These are phyloP conservation scores for Nomada fabriciana DNA, from an alignment of 2,888 invertebrate genomes.

Conservation along the genomic window DNA sequence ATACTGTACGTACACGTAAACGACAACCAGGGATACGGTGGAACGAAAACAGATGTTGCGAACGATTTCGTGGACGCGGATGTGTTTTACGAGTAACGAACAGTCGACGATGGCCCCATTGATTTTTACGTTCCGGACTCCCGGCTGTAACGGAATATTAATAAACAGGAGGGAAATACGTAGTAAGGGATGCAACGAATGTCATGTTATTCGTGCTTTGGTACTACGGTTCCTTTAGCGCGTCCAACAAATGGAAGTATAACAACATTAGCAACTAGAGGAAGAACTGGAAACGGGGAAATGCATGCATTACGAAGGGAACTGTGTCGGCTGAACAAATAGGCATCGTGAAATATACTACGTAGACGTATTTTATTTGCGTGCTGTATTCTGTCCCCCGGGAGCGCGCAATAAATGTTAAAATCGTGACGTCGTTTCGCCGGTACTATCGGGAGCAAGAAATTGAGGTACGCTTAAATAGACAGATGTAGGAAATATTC, in stretches of 20 bases:
- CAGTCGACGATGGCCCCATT: slow-evolving; percentile 25
- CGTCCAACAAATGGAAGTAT: slow-evolving; percentile 65
- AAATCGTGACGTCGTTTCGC: slow-evolving; percentile 23
- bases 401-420: slow-evolving; percentile 25
- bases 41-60: slow-evolving; percentile 8
- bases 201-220: slow-evolving; percentile 58
- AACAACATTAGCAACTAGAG: slow-evolving; percentile 66
- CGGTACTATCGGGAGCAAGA: neutral
- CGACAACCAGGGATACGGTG: slow-evolving; percentile 4
- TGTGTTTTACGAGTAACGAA: slow-evolving; percentile 20
- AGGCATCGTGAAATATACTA: slow-evolving; percentile 59
- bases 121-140: neutral
- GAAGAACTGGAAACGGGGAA: slow-evolving; percentile 63
- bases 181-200: slow-evolving; percentile 40
- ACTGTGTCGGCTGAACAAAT: slow-evolving; percentile 55
- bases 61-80: slow-evolving; percentile 11
- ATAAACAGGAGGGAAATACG: neutral
- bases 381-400: neutral
- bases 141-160: neutral
- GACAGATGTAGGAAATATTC: neutral
- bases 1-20: neutral
- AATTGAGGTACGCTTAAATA: neutral
- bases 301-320: slow-evolving; percentile 52
- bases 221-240: slow-evolving; percentile 51
- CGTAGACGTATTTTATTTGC: slow-evolving; percentile 36